Base-by-base conservation (phyloP, 1,140 invertebrate genomes). In the Archegozetes longisetosus region DNA sequence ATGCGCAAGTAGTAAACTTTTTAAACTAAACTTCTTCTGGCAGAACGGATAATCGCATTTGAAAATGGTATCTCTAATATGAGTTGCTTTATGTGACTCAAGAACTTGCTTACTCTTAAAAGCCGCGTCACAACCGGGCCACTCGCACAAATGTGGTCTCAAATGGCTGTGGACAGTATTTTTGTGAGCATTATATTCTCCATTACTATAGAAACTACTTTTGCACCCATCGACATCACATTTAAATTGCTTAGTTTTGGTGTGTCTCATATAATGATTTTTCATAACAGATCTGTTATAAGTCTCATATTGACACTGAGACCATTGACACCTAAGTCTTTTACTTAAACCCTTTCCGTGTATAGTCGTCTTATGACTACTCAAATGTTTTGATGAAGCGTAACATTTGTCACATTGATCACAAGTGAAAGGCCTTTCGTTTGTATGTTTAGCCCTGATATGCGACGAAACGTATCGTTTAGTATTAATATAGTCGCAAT, bases 121-220 rank as follows among this genome's bases (percentile, higher is more conserved):
- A 17, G 26, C n/a, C 13, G 46, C 48, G 49, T 50, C 49, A 58
- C 57, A 58, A 24, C 57, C 57, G 9, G 57, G 57, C 57, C 57
- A 58, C n/a, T n/a, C 49, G 25, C 57, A 58, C 17, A 23, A 23
- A 3, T 32, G 96, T 0, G 91, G 91, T 68, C 57, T 40, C 23
- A 50, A 17, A 3, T 58, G 46, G n/a, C 14, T 26, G 50, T 58
- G 57, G 24, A 12, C 24, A 23, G 28, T 28, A 20, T 49, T 51
- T 47, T 49, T 58, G 24, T 58, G 57, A 40, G 49, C 49, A 25
- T 58, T 47, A n/a, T 50, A 40, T 24, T 58, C 47, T 2, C 46
- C 20, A 1, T 24, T 28, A 32, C 57, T n/a, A 22, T 49, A 58
- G 25, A 58, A 58, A 17, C n/a, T 58, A 25, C 17, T 46, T 13